Evolutionary conservation across 2,113 vertebrate species (phyloP).

Genomic region (Oenanthe melanoleuca): DNA sequence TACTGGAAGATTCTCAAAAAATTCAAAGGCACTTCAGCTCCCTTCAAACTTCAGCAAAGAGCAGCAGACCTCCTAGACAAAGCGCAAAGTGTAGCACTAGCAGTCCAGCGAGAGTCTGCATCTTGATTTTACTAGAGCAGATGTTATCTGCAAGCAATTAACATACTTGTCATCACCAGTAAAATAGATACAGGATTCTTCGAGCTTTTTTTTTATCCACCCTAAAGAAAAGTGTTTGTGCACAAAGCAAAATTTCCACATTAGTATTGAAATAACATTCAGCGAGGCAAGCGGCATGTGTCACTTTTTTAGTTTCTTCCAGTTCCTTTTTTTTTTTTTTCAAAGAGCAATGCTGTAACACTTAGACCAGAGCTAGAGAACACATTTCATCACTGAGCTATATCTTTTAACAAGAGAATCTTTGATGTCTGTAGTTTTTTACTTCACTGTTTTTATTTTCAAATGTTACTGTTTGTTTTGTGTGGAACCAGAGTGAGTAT

Average conservation of each 20-base stretch:
- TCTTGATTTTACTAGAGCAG: constrained; percentile 81
- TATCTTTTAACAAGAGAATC: neutral
- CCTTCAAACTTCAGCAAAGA: constrained; percentile 61
- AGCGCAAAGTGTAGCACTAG: constrained; percentile 66
- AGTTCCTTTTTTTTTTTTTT: neutral
- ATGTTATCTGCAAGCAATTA: constrained; percentile 89
- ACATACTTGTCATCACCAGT: constrained; percentile 79
- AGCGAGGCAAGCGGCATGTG: constrained; percentile 48
- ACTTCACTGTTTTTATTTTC: neutral
- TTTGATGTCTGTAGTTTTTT: constrained; percentile 13
- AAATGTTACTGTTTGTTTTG: neutral
- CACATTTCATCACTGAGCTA: neutral
- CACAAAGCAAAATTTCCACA: constrained; percentile 69
- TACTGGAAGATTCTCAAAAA: constrained; percentile 79
- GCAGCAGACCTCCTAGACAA: constrained; percentile 65
- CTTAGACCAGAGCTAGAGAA: constrained; percentile 41
- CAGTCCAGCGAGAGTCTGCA: constrained; percentile 66
- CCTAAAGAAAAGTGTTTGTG: constrained; percentile 71
- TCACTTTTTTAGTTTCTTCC: constrained; percentile 41
- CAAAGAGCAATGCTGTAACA: neutral
- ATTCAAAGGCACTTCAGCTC: constrained; percentile 74
- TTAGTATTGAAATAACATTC: constrained; percentile 73
- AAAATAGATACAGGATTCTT: constrained; percentile 76
- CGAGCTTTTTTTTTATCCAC: neutral
- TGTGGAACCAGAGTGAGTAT: neutral